Conservation (phyloP, 2,797 vertebrate genomes). For the Podargus strigoides region DNA sequence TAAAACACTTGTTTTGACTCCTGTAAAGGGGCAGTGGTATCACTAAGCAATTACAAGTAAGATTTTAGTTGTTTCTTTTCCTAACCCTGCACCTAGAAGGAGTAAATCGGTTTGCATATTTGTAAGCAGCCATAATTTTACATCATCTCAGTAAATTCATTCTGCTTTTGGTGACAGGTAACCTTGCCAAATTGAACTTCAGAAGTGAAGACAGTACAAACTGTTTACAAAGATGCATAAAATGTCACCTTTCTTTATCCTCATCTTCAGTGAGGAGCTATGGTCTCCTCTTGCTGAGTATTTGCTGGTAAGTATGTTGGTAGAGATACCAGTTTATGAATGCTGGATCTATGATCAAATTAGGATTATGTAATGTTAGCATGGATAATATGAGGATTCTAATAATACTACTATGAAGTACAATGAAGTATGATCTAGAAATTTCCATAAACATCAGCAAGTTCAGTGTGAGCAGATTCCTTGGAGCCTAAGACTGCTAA, state of each 20-base stretch:
- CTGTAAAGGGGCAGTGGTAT: no score
- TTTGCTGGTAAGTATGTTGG: not conserved
- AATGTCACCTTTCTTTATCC: not conserved
- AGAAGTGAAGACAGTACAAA: not conserved
- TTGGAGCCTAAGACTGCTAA: not conserved
- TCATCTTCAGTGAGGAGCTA: not conserved
- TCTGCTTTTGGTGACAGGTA: not conserved
- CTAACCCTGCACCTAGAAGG: not conserved
- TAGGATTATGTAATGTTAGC: not conserved
- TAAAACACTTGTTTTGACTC: not conserved
- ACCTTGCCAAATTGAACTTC: not conserved
- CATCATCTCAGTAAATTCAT: not conserved
- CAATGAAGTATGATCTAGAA: not conserved
- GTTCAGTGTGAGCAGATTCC: not conserved
- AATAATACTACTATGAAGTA: not conserved
- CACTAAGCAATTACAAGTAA: not conserved
- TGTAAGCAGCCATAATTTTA: not conserved
- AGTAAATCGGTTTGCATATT: not conserved
- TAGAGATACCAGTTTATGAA: not conserved
- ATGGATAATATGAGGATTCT: not conserved
- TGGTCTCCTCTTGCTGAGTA: rapidly evolving
- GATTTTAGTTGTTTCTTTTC: not conserved
- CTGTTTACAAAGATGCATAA: not conserved
- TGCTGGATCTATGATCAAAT: not conserved
- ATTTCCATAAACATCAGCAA: not conserved